Evolutionary conservation across 2,888 invertebrate genomes (phyloP), one percentile per base, ranked within the genome.

Genomic region (Tortrix viridana): DNA sequence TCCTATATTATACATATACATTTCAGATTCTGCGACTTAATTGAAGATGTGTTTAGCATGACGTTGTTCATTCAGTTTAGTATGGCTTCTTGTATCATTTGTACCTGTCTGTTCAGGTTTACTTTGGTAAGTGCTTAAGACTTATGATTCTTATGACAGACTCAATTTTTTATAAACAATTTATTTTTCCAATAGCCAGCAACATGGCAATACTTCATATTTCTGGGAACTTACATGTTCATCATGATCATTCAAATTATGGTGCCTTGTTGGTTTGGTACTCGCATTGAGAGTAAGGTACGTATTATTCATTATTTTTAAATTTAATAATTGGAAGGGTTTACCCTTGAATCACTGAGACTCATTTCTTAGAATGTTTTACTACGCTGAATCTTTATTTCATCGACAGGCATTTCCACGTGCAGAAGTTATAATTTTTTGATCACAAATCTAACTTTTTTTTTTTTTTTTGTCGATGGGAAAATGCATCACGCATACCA

Each of bases 191-290:
- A 79, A 43, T 60, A 88, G 88, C 81, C 85, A 0, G 83, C 85
- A 12, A 68, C 79, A 0, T 52, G 67, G 3, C 69, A 74, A 14
- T 88, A 86, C 65, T 85, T 74, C 50, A 69, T 86, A 57, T 89
- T 87, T 67, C 72, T 89, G 1, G 73, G 71, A 1, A 75, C 79
- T 12, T 89, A 87, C 53, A 77, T 82, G 67, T 66, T 67, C 32
- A 67, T 81, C 3, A 84, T 89, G 84, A 67, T 81, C 1, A 47
- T 79, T 16, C 80, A 82, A 76, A 84, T 88, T 47, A 59, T 86
- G 67, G 73, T 85, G 1, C 88, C 87, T 1, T 85, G 86, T 60
- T 88, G 81, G 82, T 84, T 82, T 69, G 89, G 89, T 7, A 82
- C 81, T 14, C 73, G 67, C 4, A 80, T 89, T 26, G 80, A 80